Percentiles rank a stretch among this genome's conserved stretches.
phyloP scores from a whole-genome alignment of 2,888 invertebrate species.

The Athrips mouffetella region DNA sequence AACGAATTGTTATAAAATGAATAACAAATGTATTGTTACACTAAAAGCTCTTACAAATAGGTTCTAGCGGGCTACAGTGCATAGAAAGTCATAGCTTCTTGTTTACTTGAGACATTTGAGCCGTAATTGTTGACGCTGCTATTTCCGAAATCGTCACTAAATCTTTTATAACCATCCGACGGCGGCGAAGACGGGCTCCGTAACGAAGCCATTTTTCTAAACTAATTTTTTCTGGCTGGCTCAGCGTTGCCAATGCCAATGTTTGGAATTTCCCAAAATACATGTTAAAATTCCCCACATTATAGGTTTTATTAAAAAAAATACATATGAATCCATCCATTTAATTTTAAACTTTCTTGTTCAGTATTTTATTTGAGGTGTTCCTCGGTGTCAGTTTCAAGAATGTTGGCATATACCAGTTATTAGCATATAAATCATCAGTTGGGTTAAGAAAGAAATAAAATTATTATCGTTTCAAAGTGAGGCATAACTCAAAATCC shows the following conservation, averaged over 20 bases:
- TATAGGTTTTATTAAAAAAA: too few relatives aligned
- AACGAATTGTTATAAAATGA: constrained; percentile 61
- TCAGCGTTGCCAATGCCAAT: not conserved
- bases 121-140: constrained; percentile 80
- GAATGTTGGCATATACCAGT: too few relatives aligned
- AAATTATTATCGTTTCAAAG: too few relatives aligned
- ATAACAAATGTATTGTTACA: constrained; percentile 69
- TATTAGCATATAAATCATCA: too few relatives aligned
- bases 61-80: constrained; percentile 69
- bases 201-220: constrained; percentile 73
- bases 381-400: too few relatives aligned
- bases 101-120: constrained; percentile 80
- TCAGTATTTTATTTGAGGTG: too few relatives aligned
- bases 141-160: constrained; percentile 80
- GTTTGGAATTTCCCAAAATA: not conserved
- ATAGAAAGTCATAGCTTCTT: constrained; percentile 60
- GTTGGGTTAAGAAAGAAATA: too few relatives aligned
- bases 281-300: too few relatives aligned
- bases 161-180: constrained; percentile 81
- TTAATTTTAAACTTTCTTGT: too few relatives aligned
- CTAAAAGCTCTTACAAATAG: constrained; percentile 66
- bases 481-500: too few relatives aligned
- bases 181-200: constrained; percentile 76
- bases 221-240: constrained; percentile 48
- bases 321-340: too few relatives aligned